phyloP scores from a whole-genome alignment of 1,140 invertebrate species.

The Diuraphis noxia region DNA sequence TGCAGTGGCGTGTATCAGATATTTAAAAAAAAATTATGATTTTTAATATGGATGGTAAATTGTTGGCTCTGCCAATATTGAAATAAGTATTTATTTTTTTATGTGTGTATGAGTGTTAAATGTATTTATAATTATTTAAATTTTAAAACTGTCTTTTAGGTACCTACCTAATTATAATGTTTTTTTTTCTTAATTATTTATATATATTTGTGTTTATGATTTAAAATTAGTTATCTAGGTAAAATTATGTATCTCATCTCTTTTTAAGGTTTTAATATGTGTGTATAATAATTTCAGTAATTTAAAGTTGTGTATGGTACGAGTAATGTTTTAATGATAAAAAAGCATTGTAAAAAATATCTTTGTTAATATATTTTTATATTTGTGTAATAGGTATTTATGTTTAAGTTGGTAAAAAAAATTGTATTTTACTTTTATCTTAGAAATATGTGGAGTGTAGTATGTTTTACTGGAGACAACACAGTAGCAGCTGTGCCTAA shows the following conservation, averaged over 20 bases:
- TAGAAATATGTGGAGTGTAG: not conserved
- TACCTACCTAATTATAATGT: not conserved
- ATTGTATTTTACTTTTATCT: not conserved
- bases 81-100: not conserved
- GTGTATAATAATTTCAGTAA: no score
- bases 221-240: no score
- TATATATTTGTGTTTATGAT: not conserved
- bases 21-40: constrained; percentile 21
- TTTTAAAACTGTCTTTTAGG: not conserved
- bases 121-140: not conserved
- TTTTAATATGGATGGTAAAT: not conserved
- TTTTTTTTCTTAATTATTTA: not conserved
- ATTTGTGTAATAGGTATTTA: not conserved
- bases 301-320: no score
- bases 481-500: not conserved
- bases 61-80: not conserved
- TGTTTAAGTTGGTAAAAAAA: not conserved
- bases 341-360: no score
- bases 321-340: no score
- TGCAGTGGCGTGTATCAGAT: not conserved
- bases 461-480: not conserved
- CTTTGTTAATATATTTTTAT: not conserved
- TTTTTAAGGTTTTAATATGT: no score
- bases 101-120: not conserved
- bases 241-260: no score